Evolutionary conservation across 2,113 vertebrate genomes (phyloP).

Genomic region (Petaurus breviceps): DNA sequence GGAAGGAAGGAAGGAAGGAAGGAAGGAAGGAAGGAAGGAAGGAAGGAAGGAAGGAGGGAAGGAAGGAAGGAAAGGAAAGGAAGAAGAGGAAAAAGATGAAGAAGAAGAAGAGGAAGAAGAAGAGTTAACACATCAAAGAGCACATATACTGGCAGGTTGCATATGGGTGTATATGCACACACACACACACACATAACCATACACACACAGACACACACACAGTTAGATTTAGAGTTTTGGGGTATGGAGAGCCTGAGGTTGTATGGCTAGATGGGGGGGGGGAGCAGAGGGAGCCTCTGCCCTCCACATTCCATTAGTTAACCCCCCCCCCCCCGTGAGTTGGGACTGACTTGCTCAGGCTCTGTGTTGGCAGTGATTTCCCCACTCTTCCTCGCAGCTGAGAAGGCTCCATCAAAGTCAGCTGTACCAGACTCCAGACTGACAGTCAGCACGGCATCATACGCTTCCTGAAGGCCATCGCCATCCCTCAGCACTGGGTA

Average conservation of each 20-base stretch:
- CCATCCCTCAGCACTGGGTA: constrained; percentile 83
- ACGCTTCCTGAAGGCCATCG: constrained; percentile 86
- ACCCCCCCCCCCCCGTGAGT: neutral
- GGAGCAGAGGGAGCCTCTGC: fast-evolving
- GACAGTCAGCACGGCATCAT: constrained; percentile 91
- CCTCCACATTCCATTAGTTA: neutral
- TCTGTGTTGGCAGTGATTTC: constrained; percentile 76
- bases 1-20: no score
- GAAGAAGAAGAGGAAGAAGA: neutral
- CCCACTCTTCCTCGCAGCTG: constrained; percentile 75
- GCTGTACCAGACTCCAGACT: constrained; percentile 87
- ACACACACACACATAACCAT: no score
- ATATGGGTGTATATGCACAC: neutral
- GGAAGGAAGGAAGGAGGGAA: no score
- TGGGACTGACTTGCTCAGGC: constrained; percentile 72
- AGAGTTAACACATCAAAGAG: neutral
- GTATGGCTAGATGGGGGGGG: neutral
- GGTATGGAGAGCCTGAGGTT: neutral
- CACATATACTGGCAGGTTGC: neutral
- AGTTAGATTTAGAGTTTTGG: neutral
- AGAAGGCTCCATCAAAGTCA: constrained; percentile 87
- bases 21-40: no score
- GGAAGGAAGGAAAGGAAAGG: no score
- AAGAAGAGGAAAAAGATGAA: neutral
- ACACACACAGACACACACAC: neutral